Evolutionary conservation across 1,140 invertebrate species (phyloP).

Genomic region (Zaprionus kolodkinae): DNA sequence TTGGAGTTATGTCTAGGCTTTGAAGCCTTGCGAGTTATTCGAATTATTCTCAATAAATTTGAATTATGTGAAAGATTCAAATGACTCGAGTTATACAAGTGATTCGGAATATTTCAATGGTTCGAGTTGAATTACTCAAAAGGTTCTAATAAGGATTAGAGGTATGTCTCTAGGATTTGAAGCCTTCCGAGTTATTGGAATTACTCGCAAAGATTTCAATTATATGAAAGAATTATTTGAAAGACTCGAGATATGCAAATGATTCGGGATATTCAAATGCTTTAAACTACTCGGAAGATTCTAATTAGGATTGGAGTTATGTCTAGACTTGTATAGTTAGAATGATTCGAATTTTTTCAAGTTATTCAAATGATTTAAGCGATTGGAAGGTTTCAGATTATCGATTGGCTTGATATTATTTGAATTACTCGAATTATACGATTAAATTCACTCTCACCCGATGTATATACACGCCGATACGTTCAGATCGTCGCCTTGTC

Average conservation of each 20-base stretch:
- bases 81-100: neutral
- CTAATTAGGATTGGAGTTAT: too few species aligned
- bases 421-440: neutral
- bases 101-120: neutral
- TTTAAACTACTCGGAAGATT: neutral
- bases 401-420: neutral
- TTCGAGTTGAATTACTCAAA: neutral
- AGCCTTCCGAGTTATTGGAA: neutral
- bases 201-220: neutral
- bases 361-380: neutral
- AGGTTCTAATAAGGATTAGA: too few species aligned
- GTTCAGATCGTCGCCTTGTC: slow-evolving; percentile 39
- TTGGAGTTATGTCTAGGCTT: neutral
- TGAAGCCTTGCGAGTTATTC: neutral
- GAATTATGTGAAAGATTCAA: neutral
- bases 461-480: slow-evolving; percentile 60
- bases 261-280: neutral
- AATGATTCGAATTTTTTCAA: too few species aligned
- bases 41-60: neutral
- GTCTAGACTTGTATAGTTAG: too few species aligned
- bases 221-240: neutral
- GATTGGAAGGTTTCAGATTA: neutral
- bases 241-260: neutral
- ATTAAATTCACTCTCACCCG: slow-evolving; percentile 46
- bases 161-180: too few species aligned